phyloP scores from a whole-genome alignment of 2,797 vertebrate species.

The Adelosebastes latens region DNA sequence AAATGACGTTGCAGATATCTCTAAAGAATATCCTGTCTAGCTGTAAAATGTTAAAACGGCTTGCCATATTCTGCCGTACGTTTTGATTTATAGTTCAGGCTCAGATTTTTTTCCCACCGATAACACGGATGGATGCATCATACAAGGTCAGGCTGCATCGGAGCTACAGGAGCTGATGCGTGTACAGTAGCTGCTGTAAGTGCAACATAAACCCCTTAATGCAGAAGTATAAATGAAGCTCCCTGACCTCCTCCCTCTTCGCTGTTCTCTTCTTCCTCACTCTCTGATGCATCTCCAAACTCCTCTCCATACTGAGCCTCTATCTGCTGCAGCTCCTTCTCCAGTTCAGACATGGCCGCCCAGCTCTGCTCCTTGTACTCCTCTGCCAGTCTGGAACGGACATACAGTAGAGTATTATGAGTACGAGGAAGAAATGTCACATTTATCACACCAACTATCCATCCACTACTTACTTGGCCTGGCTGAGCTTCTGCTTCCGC shows the following conservation, averaged over 20 bases:
- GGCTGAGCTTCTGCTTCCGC: slow-evolving; percentile 90
- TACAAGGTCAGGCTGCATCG: background rate
- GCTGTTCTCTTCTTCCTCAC: slow-evolving; percentile 80
- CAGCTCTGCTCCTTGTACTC: slow-evolving; percentile 97
- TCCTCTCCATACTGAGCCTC: slow-evolving; percentile 93
- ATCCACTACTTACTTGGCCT: slow-evolving; percentile 87
- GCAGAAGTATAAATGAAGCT: background rate
- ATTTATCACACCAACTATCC: background rate
- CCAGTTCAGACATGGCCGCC: slow-evolving; percentile 91
- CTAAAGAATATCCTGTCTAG: too few species aligned
- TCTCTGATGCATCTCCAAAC: slow-evolving; percentile 91
- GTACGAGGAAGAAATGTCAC: background rate
- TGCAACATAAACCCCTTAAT: background rate
- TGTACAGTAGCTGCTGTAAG: background rate
- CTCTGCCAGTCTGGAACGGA: slow-evolving; percentile 85
- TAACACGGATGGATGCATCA: background rate
- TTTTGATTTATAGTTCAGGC: background rate
- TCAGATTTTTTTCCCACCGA: background rate
- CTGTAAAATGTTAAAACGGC: too few species aligned
- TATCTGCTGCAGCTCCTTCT: slow-evolving; percentile 95
- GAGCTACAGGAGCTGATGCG: background rate
- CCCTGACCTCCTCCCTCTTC: slow-evolving; percentile 81
- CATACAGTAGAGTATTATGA: background rate
- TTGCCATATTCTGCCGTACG: background rate
- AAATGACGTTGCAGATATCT: too few species aligned